Conservation (phyloP, 2,113 vertebrate species). For the Saimiri boliviensis region DNA sequence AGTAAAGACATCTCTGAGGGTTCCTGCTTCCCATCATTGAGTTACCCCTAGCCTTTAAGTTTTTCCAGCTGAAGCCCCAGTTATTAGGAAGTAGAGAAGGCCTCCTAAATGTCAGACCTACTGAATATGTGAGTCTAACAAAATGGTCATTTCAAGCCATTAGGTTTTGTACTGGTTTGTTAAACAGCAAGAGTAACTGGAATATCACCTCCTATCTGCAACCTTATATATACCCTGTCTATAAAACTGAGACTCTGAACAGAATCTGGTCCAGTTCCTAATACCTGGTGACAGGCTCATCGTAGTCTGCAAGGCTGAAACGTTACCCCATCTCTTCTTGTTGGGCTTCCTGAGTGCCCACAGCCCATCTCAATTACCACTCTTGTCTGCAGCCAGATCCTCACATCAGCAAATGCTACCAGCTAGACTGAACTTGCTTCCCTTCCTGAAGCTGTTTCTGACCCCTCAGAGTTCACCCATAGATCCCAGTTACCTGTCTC, state of each 20-base stretch:
- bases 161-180: background rate
- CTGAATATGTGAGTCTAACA: background rate
- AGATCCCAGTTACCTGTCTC: background rate
- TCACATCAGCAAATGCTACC: background rate
- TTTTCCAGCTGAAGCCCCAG: background rate
- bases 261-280: background rate
- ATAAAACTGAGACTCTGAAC: background rate
- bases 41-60: background rate
- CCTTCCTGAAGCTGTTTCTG: background rate
- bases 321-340: background rate
- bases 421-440: background rate
- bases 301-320: background rate
- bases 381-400: background rate
- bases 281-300: background rate
- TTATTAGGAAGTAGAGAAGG: background rate
- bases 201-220: rapidly evolving
- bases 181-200: background rate
- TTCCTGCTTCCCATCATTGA: background rate
- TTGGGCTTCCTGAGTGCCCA: background rate
- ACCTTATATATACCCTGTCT: background rate
- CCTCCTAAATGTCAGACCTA: background rate
- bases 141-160: background rate
- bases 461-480: background rate
- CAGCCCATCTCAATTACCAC: background rate
- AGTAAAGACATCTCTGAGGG: background rate